Conservation (phyloP, 2,113 vertebrate genomes). For the Zosterops hypoxanthus region DNA sequence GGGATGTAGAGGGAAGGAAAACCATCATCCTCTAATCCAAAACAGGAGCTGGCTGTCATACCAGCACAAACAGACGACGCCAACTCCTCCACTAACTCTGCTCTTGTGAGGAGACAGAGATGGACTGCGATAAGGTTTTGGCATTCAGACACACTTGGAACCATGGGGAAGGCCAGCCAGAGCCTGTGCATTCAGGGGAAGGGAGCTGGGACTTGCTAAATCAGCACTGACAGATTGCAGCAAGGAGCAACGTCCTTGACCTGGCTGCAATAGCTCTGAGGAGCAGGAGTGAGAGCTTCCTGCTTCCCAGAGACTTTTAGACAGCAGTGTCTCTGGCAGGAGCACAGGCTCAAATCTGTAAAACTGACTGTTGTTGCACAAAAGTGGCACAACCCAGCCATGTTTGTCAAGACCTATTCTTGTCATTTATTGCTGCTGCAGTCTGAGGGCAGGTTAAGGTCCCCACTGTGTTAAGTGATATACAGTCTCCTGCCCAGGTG, state of each 20-base stretch:
- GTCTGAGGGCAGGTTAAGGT: not conserved
- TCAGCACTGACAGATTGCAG: not conserved
- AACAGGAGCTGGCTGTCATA: slow-evolving; percentile 47
- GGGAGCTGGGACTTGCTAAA: not conserved
- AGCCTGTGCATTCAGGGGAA: not conserved
- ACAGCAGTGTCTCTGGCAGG: not conserved
- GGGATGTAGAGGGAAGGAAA: not conserved
- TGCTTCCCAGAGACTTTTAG: not conserved
- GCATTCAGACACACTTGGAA: not conserved
- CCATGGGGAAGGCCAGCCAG: not conserved
- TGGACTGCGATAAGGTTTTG: not conserved
- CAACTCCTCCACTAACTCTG: not conserved
- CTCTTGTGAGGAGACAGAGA: not conserved
- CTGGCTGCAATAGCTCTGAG: not conserved
- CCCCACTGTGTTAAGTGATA: not conserved
- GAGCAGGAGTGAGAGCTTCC: not conserved
- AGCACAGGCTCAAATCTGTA: not conserved
- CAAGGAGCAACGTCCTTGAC: slow-evolving; percentile 18
- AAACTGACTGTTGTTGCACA: not conserved
- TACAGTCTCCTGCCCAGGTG: not conserved
- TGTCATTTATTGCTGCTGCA: not conserved
- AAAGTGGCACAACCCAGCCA: not conserved
- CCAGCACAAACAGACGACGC: not conserved
- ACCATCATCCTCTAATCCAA: not conserved
- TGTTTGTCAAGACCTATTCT: not conserved